Percentiles rank a stretch among this genome's conserved stretches.
Evolutionary conservation across 2,797 vertebrate genomes (phyloP).

Genomic region (Urophycis tenuis): DNA sequence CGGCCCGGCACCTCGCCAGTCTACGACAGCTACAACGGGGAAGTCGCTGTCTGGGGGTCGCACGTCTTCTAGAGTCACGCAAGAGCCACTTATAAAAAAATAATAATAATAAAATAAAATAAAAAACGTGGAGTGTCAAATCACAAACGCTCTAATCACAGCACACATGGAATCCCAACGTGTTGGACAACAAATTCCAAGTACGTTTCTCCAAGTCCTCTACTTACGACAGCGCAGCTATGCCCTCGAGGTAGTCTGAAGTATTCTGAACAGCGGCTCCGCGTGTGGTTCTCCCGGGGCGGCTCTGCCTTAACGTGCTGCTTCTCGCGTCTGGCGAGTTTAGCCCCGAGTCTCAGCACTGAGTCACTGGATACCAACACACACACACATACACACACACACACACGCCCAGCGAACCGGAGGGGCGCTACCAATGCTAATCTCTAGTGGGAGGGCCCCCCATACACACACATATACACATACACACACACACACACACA

Average conservation of each 20-base stretch:
- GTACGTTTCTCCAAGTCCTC: slow-evolving; percentile 20
- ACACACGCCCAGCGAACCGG: slow-evolving; percentile 39
- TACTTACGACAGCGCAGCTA: slow-evolving; percentile 14
- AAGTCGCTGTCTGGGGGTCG: not conserved
- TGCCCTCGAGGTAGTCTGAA: not conserved
- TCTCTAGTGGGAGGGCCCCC: slow-evolving; percentile 49
- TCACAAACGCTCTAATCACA: not conserved
- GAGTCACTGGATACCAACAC: slow-evolving; percentile 37
- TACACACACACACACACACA: not conserved
- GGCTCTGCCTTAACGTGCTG: not conserved
- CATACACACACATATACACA: slow-evolving; percentile 19
- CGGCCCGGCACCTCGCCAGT: slow-evolving; percentile 5
- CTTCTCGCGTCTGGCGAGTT: slow-evolving; percentile 15
- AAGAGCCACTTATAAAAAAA: not conserved
- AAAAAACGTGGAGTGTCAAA: not conserved
- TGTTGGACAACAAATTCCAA: too few species aligned
- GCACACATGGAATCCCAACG: not conserved
- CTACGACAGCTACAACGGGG: not conserved
- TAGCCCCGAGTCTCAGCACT: slow-evolving; percentile 32
- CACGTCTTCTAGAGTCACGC: not conserved
- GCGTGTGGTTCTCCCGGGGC: slow-evolving; percentile 5
- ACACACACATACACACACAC: slow-evolving; percentile 33
- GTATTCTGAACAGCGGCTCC: slow-evolving; percentile 14
- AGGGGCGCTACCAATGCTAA: slow-evolving; percentile 54
- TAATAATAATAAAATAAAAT: too few species aligned